phyloP scores from a whole-genome alignment of 2,113 vertebrate species.

The Prunella himalayana region DNA sequence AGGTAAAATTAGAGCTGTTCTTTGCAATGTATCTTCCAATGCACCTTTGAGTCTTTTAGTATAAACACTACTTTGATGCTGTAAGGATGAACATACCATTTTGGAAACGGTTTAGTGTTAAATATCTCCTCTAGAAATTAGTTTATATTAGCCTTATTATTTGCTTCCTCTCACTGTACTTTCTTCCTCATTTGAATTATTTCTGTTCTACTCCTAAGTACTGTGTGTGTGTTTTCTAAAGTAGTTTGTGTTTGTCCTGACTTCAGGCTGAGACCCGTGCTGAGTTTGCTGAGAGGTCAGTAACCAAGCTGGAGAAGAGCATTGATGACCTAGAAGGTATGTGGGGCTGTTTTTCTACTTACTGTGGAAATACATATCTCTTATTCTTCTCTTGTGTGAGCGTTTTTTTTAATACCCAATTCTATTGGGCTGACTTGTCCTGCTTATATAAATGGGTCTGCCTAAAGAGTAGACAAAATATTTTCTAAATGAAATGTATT shows the following conservation, averaged over 20 bases:
- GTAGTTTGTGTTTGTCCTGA: neutral
- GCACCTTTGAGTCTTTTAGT: neutral
- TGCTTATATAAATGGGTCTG: neutral
- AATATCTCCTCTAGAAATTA: neutral
- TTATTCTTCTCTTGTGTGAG: neutral
- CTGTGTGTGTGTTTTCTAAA: neutral
- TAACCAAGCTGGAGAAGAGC: constrained; percentile 99
- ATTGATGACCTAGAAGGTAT: constrained; percentile 99
- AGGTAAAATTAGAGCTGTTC: constrained; percentile 74
- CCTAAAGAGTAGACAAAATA: neutral
- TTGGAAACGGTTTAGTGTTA: neutral
- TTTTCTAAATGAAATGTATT: neutral
- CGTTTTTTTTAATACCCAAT: neutral
- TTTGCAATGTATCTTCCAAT: neutral
- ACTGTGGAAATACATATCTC: neutral
- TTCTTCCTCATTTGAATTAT: neutral
- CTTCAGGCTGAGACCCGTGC: constrained; percentile 96
- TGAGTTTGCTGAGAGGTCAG: constrained; percentile 97
- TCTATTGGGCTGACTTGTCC: neutral
- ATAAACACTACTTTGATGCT: neutral
- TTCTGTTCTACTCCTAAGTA: neutral
- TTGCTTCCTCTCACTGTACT: neutral
- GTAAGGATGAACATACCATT: neutral
- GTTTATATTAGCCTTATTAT: neutral
- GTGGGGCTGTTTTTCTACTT: constrained; percentile 7